Conservation (phyloP, 2,113 vertebrate species). For the Porphyrio hochstetteri region DNA sequence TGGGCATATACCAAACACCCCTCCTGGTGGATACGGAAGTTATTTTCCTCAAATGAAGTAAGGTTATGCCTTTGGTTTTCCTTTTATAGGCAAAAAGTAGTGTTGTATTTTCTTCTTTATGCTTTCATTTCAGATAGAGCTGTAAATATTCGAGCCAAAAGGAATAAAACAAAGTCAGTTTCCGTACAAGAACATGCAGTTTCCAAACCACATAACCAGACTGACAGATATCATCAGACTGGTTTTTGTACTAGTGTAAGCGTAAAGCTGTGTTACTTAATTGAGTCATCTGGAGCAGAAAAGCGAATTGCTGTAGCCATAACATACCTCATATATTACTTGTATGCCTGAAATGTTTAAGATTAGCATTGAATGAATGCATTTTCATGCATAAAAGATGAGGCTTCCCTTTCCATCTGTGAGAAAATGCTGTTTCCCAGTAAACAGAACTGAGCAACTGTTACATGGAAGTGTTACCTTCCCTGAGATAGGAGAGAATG, state of each 20-base stretch:
- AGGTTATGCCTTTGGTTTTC: slow-evolving; percentile 10
- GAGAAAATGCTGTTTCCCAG: neutral
- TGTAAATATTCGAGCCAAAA: neutral
- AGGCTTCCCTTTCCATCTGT: neutral
- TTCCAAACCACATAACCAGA: neutral
- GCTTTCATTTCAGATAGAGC: neutral
- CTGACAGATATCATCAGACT: neutral
- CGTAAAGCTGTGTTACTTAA: neutral
- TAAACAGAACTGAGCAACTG: neutral
- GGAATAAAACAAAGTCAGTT: neutral
- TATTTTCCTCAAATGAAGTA: slow-evolving; percentile 80
- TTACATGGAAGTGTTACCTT: neutral
- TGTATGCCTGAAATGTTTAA: neutral
- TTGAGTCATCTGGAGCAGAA: neutral
- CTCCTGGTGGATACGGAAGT: slow-evolving; percentile 65
- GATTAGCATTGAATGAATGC: neutral
- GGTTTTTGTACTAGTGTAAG: neutral
- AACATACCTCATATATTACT: neutral
- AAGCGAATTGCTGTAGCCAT: neutral
- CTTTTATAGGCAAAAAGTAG: neutral
- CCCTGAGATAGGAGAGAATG: neutral
- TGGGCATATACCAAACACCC: slow-evolving; percentile 75
- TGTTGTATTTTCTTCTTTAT: neutral
- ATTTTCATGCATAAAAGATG: neutral
- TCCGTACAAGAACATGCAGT: neutral